Evolutionary conservation across 2,113 vertebrate genomes (phyloP).

Genomic region (Xyliphius kryptos): DNA sequence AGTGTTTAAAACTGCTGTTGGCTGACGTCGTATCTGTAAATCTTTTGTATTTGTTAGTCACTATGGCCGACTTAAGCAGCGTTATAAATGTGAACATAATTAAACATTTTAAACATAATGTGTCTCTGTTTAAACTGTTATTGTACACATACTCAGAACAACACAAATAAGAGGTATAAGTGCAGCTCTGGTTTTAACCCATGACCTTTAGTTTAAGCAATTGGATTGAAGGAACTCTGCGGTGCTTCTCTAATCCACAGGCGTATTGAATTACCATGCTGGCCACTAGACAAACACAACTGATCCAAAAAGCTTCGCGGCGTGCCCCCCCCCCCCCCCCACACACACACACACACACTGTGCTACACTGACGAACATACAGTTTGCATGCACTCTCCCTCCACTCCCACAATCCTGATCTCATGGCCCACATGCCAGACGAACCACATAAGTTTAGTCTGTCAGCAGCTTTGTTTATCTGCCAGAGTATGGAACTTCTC

Average conservation of each 20-base stretch:
- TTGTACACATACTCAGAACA: neutral
- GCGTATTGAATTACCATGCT: conserved; percentile 8
- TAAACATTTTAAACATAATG: too few relatives aligned
- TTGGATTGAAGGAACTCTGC: conserved; percentile 12
- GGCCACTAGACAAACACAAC: conserved; percentile 23
- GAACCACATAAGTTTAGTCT: conserved; percentile 27
- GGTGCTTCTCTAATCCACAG: conserved; percentile 16
- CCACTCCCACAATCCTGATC: neutral
- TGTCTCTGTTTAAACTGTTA: neutral
- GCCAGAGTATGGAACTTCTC: conserved; percentile 24
- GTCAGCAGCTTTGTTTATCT: conserved; percentile 34
- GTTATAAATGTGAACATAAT: too few relatives aligned
- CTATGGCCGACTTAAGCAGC: too few relatives aligned
- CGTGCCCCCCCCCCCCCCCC: neutral
- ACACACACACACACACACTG: neutral
- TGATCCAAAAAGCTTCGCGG: conserved; percentile 22
- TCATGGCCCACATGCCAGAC: conserved; percentile 21
- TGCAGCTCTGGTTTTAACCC: conserved; percentile 12
- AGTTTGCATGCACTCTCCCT: neutral
- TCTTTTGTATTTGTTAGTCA: too few relatives aligned
- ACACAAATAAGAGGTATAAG: conserved; percentile 1
- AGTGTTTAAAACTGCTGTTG: too few relatives aligned
- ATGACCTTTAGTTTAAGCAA: conserved; percentile 2
- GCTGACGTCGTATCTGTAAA: too few relatives aligned
- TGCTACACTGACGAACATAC: conserved; percentile 5